Base-by-base conservation (phyloP, 2,113 vertebrate genomes). In the Illadopsis cleaveri region DNA sequence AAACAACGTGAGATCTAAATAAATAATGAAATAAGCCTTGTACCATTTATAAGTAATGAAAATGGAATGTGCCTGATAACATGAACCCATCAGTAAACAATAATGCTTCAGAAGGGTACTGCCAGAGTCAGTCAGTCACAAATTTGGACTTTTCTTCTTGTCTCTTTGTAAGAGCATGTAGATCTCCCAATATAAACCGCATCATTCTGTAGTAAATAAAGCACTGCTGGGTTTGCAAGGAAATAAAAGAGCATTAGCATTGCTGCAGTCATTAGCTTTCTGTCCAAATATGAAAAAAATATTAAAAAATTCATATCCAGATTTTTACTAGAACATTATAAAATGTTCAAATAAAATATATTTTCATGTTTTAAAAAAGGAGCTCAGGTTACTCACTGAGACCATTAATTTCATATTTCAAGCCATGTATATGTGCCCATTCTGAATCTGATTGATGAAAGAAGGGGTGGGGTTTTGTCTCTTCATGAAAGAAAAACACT, bases 31-130 rank as follows among this genome's bases (percentile, higher is more conserved):
- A 88, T 86, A 58, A 86, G 64, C 62, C 78, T 80, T 82, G 90
- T 94, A 73, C 79, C 79, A 73, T 80, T 92, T 90, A 80, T 92
- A 93, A 94, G 82, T 73, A 83, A 94, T 89, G 90, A 70, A 93
- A 96, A 81, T 57, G 72, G 85, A 90, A 88, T 45, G 68, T 51
- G 71, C 37, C 38, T 58, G 82, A 83, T 75, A 88, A 78, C 31
- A 2, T 27, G 60, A 93, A 83, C 65, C 13, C 90, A 90, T 68
- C 76, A 78, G 68, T 60, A 82, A 91, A 94, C 40, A 71, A 42
- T 45, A 84, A 86, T 33, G 60, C 35, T 86, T 86, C 87, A 56
- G 94, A 94, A 89, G 33, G 60, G 54, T 53, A 31, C 82, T 54
- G 56, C 19, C 50, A 30, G 42, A 86, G 76, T 81, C 72, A 71